phyloP scores from a whole-genome alignment of 1,140 invertebrate genomes.

The Cryptotermes secundus region DNA sequence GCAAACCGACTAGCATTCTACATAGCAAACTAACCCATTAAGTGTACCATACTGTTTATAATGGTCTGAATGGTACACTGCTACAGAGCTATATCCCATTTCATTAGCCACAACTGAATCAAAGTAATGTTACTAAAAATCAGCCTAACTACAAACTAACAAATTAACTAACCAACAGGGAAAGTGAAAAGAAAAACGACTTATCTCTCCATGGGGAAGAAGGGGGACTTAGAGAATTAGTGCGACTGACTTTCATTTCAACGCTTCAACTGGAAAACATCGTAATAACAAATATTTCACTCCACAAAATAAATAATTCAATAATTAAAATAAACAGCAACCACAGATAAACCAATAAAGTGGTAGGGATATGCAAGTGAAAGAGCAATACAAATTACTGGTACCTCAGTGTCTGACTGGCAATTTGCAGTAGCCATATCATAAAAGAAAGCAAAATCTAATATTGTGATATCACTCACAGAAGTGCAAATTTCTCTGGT shows the following conservation, averaged over 20 bases:
- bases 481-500: no score
- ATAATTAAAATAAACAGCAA: not conserved
- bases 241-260: slow-evolving; percentile 16
- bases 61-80: not conserved
- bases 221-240: slow-evolving; percentile 13
- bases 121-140: not conserved
- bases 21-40: not conserved
- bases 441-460: slow-evolving; percentile 2
- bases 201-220: slow-evolving; percentile 11
- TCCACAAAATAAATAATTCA: slow-evolving; percentile 10
- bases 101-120: not conserved
- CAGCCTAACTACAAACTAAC: not conserved
- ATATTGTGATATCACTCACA: not conserved
- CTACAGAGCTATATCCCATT: not conserved
- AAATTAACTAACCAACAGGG: not conserved
- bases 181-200: not conserved
- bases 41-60: not conserved
- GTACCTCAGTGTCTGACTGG: not conserved
- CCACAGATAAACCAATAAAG: not conserved
- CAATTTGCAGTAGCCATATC: not conserved
- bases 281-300: slow-evolving; percentile 10
- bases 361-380: not conserved
- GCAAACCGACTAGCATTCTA: not conserved
- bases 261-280: slow-evolving; percentile 19
- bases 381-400: not conserved